phyloP scores from a whole-genome alignment of 2,888 invertebrate species.

The Theodoxus fluviatilis region DNA sequence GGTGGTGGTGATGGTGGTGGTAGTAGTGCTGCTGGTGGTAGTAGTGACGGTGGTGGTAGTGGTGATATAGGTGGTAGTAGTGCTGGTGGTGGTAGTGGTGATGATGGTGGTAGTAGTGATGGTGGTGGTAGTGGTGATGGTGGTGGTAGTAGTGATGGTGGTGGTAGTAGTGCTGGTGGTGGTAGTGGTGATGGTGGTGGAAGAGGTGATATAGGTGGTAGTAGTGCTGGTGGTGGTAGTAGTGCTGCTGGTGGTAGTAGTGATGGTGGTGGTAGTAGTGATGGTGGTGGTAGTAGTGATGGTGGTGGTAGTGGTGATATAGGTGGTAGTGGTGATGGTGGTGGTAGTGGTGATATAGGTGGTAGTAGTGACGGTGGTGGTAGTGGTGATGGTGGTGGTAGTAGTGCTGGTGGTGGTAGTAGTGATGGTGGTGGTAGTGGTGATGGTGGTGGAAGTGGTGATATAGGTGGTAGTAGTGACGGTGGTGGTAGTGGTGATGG shows the following conservation, averaged over 20 bases:
- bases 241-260: constrained; percentile 18
- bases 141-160: constrained; percentile 3
- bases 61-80: constrained; percentile 10
- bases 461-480: too few relatives aligned
- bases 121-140: constrained; percentile 26
- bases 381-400: too few relatives aligned
- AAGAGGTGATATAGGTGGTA: background rate
- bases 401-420: too few relatives aligned
- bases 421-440: too few relatives aligned
- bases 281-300: background rate
- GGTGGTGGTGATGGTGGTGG: constrained; percentile 17
- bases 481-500: too few relatives aligned
- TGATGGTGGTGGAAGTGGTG: too few relatives aligned
- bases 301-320: background rate
- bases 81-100: constrained; percentile 12
- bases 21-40: constrained; percentile 9
- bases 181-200: constrained; percentile 14
- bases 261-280: constrained; percentile 10
- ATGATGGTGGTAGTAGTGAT: constrained; percentile 5
- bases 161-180: background rate
- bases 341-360: too few relatives aligned
- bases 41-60: background rate
- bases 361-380: too few relatives aligned
- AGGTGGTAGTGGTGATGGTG: constrained; percentile 9
- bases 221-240: background rate